Conservation (phyloP, 2,113 vertebrate genomes). For the Psettodes erumei region DNA sequence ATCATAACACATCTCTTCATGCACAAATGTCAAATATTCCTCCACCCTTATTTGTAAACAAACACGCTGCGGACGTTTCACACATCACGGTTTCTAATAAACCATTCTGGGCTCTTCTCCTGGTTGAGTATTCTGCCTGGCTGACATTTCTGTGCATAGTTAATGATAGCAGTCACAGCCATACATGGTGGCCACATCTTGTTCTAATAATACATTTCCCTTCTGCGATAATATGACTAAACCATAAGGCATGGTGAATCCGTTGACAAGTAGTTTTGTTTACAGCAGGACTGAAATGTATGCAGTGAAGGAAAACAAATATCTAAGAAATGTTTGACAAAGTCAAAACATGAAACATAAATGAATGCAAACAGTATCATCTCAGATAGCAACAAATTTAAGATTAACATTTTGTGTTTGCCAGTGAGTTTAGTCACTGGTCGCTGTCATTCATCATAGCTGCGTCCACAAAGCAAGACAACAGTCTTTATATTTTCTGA, state of each 20-base stretch:
- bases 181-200: slow-evolving; percentile 9
- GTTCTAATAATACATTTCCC: slow-evolving; percentile 31
- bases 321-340: not conserved
- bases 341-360: not conserved
- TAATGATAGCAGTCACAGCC: slow-evolving; percentile 29
- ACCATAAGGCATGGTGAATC: slow-evolving; percentile 9
- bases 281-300: not conserved
- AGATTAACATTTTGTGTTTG: not conserved
- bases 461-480: no score
- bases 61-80: slow-evolving; percentile 48
- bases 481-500: no score
- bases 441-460: no score
- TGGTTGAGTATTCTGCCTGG: slow-evolving; percentile 11
- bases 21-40: slow-evolving; percentile 67
- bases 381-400: not conserved
- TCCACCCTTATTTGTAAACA: slow-evolving; percentile 63
- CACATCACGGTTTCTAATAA: slow-evolving; percentile 49
- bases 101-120: slow-evolving; percentile 18
- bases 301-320: not conserved
- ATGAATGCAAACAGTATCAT: not conserved
- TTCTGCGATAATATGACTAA: slow-evolving; percentile 7
- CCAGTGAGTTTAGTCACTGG: no score
- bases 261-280: not conserved
- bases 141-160: slow-evolving; percentile 47
- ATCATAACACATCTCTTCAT: slow-evolving; percentile 60